A percentile compares a stretch with the other conserved stretches of the same genome.
Evolutionary conservation across 2,113 vertebrate genomes (phyloP).

Genomic region (Sylvietta virens): DNA sequence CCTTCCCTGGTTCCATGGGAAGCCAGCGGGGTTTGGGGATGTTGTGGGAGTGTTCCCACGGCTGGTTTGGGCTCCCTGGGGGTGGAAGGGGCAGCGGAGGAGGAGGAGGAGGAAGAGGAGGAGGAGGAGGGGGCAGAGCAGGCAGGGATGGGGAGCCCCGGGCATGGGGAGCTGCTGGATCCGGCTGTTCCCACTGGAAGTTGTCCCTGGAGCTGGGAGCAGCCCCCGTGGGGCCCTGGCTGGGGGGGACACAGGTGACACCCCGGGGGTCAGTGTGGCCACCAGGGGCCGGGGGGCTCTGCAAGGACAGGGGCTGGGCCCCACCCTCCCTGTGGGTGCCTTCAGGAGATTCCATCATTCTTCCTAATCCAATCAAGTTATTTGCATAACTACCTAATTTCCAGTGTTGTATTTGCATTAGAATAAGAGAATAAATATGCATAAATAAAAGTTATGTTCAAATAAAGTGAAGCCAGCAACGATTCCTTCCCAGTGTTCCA

Average conservation of each 20-base stretch:
- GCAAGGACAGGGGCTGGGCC: not conserved
- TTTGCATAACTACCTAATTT: not conserved
- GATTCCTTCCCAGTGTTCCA: not conserved
- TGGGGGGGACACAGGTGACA: not conserved
- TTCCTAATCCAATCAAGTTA: not conserved
- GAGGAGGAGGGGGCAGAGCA: too few species aligned
- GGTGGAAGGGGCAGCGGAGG: too few species aligned
- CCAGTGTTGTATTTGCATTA: not conserved
- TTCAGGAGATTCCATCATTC: not conserved
- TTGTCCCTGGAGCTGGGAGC: not conserved
- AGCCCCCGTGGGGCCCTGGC: not conserved
- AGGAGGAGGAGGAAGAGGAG: too few species aligned
- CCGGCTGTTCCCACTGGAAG: fast-evolving
- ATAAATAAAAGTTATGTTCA: not conserved
- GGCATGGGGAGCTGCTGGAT: fast-evolving
- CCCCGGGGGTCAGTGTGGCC: too few species aligned
- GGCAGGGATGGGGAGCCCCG: not conserved
- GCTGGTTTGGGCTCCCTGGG: too few species aligned
- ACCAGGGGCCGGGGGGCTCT: not conserved
- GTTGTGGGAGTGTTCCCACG: too few species aligned
- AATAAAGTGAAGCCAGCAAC: not conserved
- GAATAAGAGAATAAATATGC: not conserved
- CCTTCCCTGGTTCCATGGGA: too few species aligned
- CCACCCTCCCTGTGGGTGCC: not conserved
- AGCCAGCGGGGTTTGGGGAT: too few species aligned